Percentiles rank a stretch among this genome's conserved stretches.
Evolutionary conservation across 2,797 vertebrate species (phyloP).

Genomic region (Microctenopoma stevenorrisi): DNA sequence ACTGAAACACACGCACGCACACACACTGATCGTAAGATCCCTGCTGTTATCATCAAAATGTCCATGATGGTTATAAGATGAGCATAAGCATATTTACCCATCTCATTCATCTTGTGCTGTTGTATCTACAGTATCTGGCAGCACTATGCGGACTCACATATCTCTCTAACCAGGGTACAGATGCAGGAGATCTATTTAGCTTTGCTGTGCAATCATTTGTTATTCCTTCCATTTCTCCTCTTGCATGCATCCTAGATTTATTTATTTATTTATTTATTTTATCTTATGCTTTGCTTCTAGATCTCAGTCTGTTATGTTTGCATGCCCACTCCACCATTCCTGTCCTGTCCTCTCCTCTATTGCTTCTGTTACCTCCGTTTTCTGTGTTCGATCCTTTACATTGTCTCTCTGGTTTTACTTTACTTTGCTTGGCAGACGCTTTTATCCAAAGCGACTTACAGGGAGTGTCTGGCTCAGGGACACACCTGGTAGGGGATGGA

Average conservation of each 20-base stretch:
- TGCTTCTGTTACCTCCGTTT: constrained; percentile 12
- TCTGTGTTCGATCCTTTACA: neutral
- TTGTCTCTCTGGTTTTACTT: constrained; percentile 17
- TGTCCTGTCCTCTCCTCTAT: neutral
- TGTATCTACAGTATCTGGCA: constrained; percentile 57
- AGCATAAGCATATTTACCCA: constrained; percentile 76
- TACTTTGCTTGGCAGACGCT: no score
- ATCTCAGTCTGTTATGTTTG: constrained; percentile 9
- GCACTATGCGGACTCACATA: constrained; percentile 57
- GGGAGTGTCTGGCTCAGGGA: no score
- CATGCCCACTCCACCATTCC: constrained; percentile 13
- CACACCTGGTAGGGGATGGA: no score
- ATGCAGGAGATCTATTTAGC: constrained; percentile 66
- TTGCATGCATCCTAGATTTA: constrained; percentile 38
- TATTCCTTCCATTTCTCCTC: constrained; percentile 29
- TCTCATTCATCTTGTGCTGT: constrained; percentile 79
- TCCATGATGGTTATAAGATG: constrained; percentile 70
- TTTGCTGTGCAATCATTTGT: constrained; percentile 57
- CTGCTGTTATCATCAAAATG: constrained; percentile 69
- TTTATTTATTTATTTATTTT: constrained; percentile 41
- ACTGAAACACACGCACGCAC: constrained; percentile 8
- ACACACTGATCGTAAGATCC: constrained; percentile 44
- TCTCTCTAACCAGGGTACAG: constrained; percentile 59
- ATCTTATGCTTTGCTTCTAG: constrained; percentile 11
- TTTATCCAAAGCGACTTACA: no score